Evolutionary conservation across 2,113 vertebrate genomes (phyloP).

Genomic region (Seriola aureovittata): DNA sequence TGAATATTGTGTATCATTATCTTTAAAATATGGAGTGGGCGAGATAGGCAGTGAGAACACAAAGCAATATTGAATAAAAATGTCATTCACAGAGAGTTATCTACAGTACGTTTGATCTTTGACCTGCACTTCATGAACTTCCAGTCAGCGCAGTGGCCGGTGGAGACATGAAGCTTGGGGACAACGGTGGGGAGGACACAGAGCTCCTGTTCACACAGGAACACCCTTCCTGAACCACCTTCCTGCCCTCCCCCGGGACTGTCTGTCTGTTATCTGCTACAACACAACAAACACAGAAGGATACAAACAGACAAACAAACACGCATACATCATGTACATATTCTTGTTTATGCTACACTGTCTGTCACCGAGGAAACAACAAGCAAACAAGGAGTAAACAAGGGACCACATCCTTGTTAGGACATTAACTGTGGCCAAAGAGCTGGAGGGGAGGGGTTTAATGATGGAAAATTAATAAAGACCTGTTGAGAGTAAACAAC

Average conservation of each 20-base stretch:
- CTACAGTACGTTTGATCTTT: slow-evolving; percentile 2
- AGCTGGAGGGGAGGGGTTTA: not conserved
- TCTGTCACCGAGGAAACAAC: slow-evolving; percentile 50
- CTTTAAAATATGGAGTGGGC: not conserved
- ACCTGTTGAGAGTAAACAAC: slow-evolving; percentile 5
- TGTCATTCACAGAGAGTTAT: not conserved
- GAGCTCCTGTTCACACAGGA: slow-evolving; percentile 75
- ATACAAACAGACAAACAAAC: slow-evolving; percentile 37
- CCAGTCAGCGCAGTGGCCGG: not conserved
- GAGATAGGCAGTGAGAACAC: not conserved
- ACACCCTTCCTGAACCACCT: slow-evolving; percentile 78
- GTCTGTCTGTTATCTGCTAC: slow-evolving; percentile 44
- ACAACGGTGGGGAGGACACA: slow-evolving; percentile 57
- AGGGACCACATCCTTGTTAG: slow-evolving; percentile 9
- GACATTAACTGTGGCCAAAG: slow-evolving; percentile 12
- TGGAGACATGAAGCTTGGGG: slow-evolving; percentile 46
- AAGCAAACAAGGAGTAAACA: slow-evolving; percentile 38
- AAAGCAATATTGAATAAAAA: not conserved
- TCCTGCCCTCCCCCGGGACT: slow-evolving; percentile 57
- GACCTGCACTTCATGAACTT: slow-evolving; percentile 17
- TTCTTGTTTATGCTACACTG: not conserved
- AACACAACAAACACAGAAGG: slow-evolving; percentile 34
- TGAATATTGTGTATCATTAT: not conserved
- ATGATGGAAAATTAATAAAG: slow-evolving; percentile 22
- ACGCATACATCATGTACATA: not conserved